Evolutionary conservation across 2,888 invertebrate species (phyloP).

Genomic region (Caenorhabditis plicata): DNA sequence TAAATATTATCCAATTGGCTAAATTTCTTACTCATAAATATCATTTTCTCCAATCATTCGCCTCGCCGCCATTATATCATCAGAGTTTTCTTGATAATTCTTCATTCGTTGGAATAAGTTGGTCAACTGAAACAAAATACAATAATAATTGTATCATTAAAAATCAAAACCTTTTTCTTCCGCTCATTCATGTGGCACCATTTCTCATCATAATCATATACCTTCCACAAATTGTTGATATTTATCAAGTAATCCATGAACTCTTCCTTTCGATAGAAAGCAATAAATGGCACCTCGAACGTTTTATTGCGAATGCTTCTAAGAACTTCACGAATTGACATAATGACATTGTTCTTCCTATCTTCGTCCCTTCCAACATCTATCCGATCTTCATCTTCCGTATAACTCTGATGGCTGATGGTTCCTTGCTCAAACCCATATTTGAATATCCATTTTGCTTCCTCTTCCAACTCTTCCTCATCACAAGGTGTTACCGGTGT

Average conservation of each 20-base stretch:
- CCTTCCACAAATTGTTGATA: conserved; percentile 93
- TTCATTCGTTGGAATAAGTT: conserved; percentile 87
- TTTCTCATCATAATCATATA: conserved; percentile 92
- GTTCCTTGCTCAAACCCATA: conserved; percentile 76
- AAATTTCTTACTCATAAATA: conserved; percentile 35
- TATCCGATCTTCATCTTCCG: conserved; percentile 10
- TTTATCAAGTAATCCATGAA: conserved; percentile 77
- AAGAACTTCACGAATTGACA: conserved; percentile 30
- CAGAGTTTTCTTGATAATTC: conserved; percentile 77
- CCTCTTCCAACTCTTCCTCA: conserved; percentile 81
- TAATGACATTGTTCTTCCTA: conserved; percentile 4
- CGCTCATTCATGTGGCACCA: conserved; percentile 67
- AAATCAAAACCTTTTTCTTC: conserved; percentile 21
- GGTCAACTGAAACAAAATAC: conserved; percentile 72
- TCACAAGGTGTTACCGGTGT: conserved; percentile 58
- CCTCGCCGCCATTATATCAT: conserved; percentile 16
- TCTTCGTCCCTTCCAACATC: background rate
- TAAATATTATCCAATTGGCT: background rate
- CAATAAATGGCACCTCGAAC: conserved; percentile 85
- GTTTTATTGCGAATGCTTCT: conserved; percentile 27
- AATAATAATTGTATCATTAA: background rate
- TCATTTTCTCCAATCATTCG: conserved; percentile 38
- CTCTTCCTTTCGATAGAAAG: conserved; percentile 97
- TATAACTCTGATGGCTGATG: conserved; percentile 3
- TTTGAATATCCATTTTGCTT: conserved; percentile 95